A percentile compares a stretch with the other conserved stretches of the same genome.
These are phyloP conservation scores for Amphipyra tragopoginis DNA, from an alignment of 2,888 invertebrate species.

Conservation along the genomic window DNA sequence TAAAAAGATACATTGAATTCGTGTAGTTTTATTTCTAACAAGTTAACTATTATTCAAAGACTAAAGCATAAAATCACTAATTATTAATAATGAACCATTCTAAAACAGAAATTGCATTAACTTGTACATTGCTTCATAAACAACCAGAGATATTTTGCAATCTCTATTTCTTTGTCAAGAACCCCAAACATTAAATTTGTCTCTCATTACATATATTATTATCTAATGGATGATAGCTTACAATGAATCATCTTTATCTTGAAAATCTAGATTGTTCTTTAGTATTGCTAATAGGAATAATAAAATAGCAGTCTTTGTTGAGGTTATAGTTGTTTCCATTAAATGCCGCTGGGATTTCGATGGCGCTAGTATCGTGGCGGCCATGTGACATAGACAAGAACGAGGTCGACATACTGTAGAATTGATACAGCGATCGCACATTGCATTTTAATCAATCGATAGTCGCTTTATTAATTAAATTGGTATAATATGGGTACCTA, in stretches of 20 bases:
- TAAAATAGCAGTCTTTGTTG: slow-evolving; percentile 30
- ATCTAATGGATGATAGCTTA: slow-evolving; percentile 47
- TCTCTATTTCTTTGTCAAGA: not conserved
- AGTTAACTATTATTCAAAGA: slow-evolving; percentile 63
- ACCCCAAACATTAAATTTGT: slow-evolving; percentile 40
- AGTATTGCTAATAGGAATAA: slow-evolving; percentile 26
- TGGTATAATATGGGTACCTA: not conserved
- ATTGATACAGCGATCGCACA: too few species aligned
- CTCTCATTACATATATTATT: slow-evolving; percentile 21
- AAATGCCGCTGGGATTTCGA: slow-evolving; percentile 28
- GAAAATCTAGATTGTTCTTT: slow-evolving; percentile 9
- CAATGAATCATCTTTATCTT: slow-evolving; percentile 47
- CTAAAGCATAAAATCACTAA: slow-evolving; percentile 66
- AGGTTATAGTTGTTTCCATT: slow-evolving; percentile 13
- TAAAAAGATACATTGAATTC: slow-evolving; percentile 53
- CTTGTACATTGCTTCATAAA: slow-evolving; percentile 36
- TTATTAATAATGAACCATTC: slow-evolving; percentile 65
- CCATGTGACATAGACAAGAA: not conserved
- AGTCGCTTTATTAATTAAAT: not conserved
- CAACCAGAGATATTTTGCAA: not conserved
- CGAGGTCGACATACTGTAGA: not conserved
- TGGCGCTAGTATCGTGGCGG: not conserved
- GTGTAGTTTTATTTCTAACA: slow-evolving; percentile 77
- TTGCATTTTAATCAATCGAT: too few species aligned
- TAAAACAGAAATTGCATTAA: slow-evolving; percentile 66